Base-by-base conservation (phyloP, 2,797 vertebrate species). In the Chrosomus eos region DNA sequence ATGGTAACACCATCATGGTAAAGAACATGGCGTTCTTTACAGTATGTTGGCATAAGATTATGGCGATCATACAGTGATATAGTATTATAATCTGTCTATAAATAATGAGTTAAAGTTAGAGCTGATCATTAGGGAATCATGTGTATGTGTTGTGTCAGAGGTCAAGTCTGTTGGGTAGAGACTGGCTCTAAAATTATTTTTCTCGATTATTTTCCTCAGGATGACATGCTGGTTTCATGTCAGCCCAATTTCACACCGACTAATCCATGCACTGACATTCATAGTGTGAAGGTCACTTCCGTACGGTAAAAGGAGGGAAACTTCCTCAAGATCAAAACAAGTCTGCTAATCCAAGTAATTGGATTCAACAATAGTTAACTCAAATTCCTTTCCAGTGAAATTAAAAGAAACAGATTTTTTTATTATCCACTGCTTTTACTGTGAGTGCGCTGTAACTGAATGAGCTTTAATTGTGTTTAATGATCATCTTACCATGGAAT, bases 401-500 rank as follows among this genome's bases (percentile, higher is more conserved):
- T 7, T n/a, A 19, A 18, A 48, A 79, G 45, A 33, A 6, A 28
- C 38, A 48, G 2, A 38, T 62, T 28, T n/a, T 53, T 40, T n/a
- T 21, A 26, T 9, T 18, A 36, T 21, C 7, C 13, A 45, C 3
- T 3, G 7, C 26, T 48, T 53, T 16, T 28, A 48, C 64, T 13
- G 19, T 75, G 36, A 66, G 43, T 51, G 58, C 28, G 53, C 9
- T 60, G 62, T n/a, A 51, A 80, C 33, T 1, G 14, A 62, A 53
- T 45, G 43, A 4, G 2, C 21, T 13, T 82, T 10, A 75, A 36
- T 66, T 80, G 43, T 16, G 23, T 7, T 58, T 82, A 58, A 68
- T 67, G 48, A 53, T 62, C 48, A 80, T 82, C 96, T 97, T 90
- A 99, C 98, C 98, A 99, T 11, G 97, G 97, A 89, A 99, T 96